A percentile compares a stretch with the other conserved stretches of the same genome.
These are phyloP conservation scores for Epinephelus moara DNA, from an alignment of 2,113 vertebrate genomes.

Conservation along the genomic window DNA sequence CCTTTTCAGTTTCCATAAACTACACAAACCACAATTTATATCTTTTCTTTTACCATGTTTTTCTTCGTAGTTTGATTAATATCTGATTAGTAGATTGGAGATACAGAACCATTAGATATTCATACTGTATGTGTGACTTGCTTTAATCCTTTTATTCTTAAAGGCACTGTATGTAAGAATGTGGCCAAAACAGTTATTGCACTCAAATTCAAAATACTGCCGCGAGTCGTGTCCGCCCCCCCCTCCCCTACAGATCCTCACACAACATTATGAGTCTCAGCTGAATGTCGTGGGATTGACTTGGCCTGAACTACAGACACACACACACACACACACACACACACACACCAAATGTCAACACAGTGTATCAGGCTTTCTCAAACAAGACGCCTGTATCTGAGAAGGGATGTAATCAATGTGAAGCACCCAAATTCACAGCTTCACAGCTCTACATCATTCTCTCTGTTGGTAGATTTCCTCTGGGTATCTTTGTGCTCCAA, in stretches of 20 bases:
- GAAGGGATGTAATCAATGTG: slow-evolving; percentile 44
- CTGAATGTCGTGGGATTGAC: slow-evolving; percentile 27
- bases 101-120: not conserved
- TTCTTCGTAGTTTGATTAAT: too few relatives aligned
- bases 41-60: too few relatives aligned
- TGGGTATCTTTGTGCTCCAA: slow-evolving; percentile 52
- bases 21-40: too few relatives aligned
- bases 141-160: slow-evolving; percentile 8
- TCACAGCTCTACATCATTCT: slow-evolving; percentile 41
- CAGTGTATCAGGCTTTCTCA: slow-evolving; percentile 4
- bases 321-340: slow-evolving; percentile 6
- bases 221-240: too few relatives aligned
- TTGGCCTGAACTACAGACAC: slow-evolving; percentile 25
- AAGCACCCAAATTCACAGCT: slow-evolving; percentile 48
- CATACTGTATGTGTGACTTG: not conserved
- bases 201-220: too few relatives aligned
- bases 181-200: too few relatives aligned
- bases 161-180: too few relatives aligned
- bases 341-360: slow-evolving; percentile 46
- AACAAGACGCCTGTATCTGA: slow-evolving; percentile 31
- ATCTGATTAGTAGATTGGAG: too few relatives aligned
- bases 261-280: slow-evolving; percentile 25
- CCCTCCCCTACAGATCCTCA: not conserved
- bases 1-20: too few relatives aligned
- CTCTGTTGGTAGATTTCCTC: slow-evolving; percentile 63